Base-by-base conservation (phyloP, 2,888 invertebrate species). In the Ommatoiulus sabulosus region DNA sequence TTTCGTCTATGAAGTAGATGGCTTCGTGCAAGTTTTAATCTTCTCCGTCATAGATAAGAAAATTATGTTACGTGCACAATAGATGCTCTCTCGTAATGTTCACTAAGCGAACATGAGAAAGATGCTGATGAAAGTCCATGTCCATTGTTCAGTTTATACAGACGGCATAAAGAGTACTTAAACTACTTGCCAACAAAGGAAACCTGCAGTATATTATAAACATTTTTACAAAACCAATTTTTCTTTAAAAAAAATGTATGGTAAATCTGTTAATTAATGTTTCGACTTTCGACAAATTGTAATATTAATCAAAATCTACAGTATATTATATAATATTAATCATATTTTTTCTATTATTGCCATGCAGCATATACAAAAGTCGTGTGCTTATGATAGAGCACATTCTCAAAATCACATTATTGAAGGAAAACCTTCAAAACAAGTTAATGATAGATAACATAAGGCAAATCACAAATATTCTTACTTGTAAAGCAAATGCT, bases 1-100 rank as follows among this genome's bases (percentile, higher is more conserved):
- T 15, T 80, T 80, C 80, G 24, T 80, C 80, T 43, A 43, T 80
- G 80, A 35, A 80, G 80, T 80, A 35, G 80, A 80, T 24, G 80
- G 35, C 35, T 80, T 24, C 35, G 15, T 35, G 80, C 80, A 24
- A 35, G 35, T 80, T 80, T 80, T 80, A 80, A 80, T 80, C 80
- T 80, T 80, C 80, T 35, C 80, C 80, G 80, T 3, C 80, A 80
- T 80, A 80, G 35, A 43, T 80, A 24, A 43, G 24, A 80, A 80
- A 80, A 43, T 80, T 80, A 80, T 15, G 35, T 80, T 43, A 20
- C 72, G 35, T 12, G 15, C 35, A 80, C 80, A 80, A 80, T 80
- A 80, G 80, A 80, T 80, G 35, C 80, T 80, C 80, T 80, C 35
- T 80, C 35, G 12, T 35, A 80, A 12, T 80, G 35, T 35, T 80